These are phyloP conservation scores for Nomada hirtipes DNA, from an alignment of 2,888 invertebrate genomes.

Conservation along the genomic window DNA sequence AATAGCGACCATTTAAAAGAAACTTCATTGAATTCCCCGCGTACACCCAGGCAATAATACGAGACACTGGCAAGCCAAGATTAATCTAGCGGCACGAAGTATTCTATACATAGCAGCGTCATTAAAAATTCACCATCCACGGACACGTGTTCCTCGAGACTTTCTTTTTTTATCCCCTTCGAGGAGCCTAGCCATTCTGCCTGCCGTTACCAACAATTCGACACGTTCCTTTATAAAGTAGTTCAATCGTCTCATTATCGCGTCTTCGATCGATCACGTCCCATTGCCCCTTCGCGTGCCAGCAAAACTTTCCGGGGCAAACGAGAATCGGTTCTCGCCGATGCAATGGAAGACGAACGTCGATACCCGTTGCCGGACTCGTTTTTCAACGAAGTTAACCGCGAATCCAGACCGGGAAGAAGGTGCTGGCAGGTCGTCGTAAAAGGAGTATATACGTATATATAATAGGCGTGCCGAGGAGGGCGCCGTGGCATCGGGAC, in stretches of 20 bases:
- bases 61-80: too few species aligned
- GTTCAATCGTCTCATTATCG: background rate
- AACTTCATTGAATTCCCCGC: too few species aligned
- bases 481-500: background rate
- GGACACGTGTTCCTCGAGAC: too few species aligned
- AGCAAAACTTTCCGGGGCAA: background rate
- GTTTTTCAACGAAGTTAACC: conserved; percentile 28
- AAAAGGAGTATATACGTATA: conserved; percentile 13
- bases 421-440: conserved; percentile 50
- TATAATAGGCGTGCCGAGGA: conserved; percentile 29
- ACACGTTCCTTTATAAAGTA: background rate
- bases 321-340: background rate
- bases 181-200: too few species aligned
- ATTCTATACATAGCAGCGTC: too few species aligned
- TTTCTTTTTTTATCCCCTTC: too few species aligned
- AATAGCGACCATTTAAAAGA: too few species aligned
- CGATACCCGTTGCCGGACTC: background rate
- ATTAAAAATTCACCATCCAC: too few species aligned
- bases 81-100: too few species aligned
- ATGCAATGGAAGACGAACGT: background rate
- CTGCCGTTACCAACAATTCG: too few species aligned
- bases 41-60: too few species aligned
- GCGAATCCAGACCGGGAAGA: conserved; percentile 34
- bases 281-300: conserved; percentile 1
- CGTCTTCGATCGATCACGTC: background rate